These are phyloP conservation scores for Aldabrachelys gigantea DNA, from an alignment of 2,113 vertebrate genomes.

Conservation along the genomic window DNA sequence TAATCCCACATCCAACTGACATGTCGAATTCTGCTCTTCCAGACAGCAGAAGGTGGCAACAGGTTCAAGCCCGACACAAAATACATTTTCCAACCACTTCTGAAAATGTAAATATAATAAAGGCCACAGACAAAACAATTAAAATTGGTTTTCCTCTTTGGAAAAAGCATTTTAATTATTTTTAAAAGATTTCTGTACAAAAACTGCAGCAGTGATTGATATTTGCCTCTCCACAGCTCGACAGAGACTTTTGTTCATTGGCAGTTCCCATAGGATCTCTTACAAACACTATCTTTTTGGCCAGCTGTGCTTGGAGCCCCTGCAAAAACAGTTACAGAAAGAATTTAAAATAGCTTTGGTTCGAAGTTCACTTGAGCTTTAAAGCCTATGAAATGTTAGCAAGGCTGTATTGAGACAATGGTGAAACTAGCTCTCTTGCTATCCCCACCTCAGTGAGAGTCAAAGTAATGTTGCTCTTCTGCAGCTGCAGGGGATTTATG, in stretches of 20 bases:
- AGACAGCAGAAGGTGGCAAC: neutral
- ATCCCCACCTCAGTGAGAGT: neutral
- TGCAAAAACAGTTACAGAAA: constrained; percentile 72
- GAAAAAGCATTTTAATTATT: constrained; percentile 71
- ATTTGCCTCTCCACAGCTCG: neutral
- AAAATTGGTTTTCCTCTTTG: neutral
- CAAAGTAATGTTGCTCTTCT: accelerated
- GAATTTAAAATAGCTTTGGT: neutral
- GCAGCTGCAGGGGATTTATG: neutral
- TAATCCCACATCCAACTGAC: neutral
- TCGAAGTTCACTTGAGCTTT: neutral
- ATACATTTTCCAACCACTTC: neutral
- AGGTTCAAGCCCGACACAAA: neutral
- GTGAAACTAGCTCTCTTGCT: neutral
- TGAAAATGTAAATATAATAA: neutral
- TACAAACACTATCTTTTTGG: constrained; percentile 88
- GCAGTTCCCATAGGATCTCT: neutral
- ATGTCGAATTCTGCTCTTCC: neutral
- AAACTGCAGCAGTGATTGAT: constrained; percentile 4
- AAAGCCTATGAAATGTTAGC: neutral
- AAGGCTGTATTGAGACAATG: neutral
- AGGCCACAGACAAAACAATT: neutral
- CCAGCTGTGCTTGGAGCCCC: constrained; percentile 91
- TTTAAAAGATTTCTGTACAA: constrained; percentile 74
- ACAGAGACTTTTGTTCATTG: neutral